phyloP scores from a whole-genome alignment of 1,140 invertebrate species.

The Rhagoletis zephyria region DNA sequence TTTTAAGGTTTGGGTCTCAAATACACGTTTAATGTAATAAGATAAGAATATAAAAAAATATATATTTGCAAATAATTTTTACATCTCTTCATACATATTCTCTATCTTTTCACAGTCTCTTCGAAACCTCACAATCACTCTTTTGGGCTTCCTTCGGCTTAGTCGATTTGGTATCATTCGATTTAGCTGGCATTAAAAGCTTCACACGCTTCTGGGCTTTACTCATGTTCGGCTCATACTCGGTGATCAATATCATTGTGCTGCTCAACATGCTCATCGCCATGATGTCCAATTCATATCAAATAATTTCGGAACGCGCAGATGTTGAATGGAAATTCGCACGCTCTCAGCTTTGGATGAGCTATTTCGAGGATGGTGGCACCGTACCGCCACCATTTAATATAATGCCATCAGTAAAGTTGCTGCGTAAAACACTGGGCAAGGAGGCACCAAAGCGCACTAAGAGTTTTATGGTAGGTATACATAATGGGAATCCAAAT shows the following conservation, averaged over 20 bases:
- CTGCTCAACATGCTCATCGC: conserved; percentile 95
- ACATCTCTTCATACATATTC: no score
- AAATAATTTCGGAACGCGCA: conserved; percentile 90
- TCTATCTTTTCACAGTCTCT: conserved; percentile 76
- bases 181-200: conserved; percentile 88
- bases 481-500: conserved; percentile 74
- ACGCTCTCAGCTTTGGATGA: conserved; percentile 91
- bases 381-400: conserved; percentile 92
- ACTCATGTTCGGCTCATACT: conserved; percentile 90
- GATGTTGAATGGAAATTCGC: conserved; percentile 95
- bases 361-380: conserved; percentile 89
- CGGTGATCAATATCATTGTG: conserved; percentile 93
- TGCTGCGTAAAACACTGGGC: conserved; percentile 74
- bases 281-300: conserved; percentile 97
- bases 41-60: no score
- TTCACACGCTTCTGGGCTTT: conserved; percentile 91
- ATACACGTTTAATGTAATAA: no score
- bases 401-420: conserved; percentile 83
- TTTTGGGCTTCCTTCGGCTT: conserved; percentile 96
- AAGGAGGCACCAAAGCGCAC: conserved; percentile 71
- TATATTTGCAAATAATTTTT: no score
- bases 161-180: conserved; percentile 89
- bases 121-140: conserved; percentile 93
- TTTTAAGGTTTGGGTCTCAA: no score
- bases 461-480: conserved; percentile 78